These are phyloP conservation scores for Chascanopsetta lugubris DNA, from an alignment of 2,113 vertebrate genomes.

Conservation along the genomic window DNA sequence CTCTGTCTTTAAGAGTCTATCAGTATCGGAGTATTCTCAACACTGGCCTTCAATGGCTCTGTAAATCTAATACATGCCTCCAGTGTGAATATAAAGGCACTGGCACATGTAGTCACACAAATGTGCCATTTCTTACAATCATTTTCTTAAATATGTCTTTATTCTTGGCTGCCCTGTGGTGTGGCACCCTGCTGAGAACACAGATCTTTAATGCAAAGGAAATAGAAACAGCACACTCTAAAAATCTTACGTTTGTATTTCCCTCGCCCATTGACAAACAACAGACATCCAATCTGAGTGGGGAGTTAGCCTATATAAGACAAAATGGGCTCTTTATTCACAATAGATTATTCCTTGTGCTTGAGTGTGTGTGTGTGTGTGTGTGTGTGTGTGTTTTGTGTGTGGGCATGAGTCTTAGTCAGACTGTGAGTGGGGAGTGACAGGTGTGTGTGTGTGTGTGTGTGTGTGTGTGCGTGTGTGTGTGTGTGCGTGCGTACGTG, in stretches of 20 bases:
- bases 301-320: conserved; percentile 46
- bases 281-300: conserved; percentile 57
- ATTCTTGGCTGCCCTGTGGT: conserved; percentile 32
- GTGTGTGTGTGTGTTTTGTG: conserved; percentile 38
- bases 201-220: conserved; percentile 44
- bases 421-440: conserved; percentile 45
- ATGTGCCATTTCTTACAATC: conserved; percentile 38
- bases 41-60: not conserved
- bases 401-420: too few relatives aligned
- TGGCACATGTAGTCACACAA: not conserved
- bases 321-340: conserved; percentile 41
- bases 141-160: conserved; percentile 34
- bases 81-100: not conserved
- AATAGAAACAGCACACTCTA: conserved; percentile 50
- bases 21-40: not conserved
- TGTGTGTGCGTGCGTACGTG: conserved; percentile 36
- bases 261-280: conserved; percentile 38
- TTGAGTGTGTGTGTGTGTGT: conserved; percentile 17
- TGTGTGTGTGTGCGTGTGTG: conserved; percentile 41
- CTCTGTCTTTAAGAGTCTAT: not conserved
- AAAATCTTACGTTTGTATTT: conserved; percentile 54
- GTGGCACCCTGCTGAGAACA: conserved; percentile 30
- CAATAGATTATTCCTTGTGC: conserved; percentile 21
- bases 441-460: conserved; percentile 45
- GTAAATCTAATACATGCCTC: not conserved